Percentiles rank a stretch among this genome's conserved stretches.
phyloP scores from a whole-genome alignment of 2,797 vertebrate species.

The Cygnus olor region DNA sequence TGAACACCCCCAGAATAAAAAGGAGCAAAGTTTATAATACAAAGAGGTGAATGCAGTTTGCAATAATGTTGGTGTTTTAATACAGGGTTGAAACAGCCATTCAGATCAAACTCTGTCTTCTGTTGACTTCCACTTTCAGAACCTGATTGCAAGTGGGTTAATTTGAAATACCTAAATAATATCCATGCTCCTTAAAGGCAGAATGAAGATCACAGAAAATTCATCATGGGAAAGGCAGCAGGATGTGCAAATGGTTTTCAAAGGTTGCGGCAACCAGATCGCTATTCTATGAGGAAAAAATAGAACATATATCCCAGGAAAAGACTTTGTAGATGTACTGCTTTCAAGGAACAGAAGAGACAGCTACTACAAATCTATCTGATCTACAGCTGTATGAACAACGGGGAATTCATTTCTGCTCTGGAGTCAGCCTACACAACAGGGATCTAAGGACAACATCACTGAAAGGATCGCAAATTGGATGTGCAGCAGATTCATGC shows the following conservation, averaged over 20 bases:
- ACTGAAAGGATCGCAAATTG: background rate
- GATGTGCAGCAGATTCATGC: background rate
- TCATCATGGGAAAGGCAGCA: background rate
- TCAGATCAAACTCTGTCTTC: background rate
- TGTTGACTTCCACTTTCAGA: background rate
- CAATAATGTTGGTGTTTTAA: background rate
- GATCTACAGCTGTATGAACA: slow-evolving; percentile 20
- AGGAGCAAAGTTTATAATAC: background rate
- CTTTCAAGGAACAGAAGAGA: slow-evolving; percentile 3
- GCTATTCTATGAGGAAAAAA: background rate
- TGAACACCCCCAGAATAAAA: background rate
- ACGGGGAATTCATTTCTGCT: background rate
- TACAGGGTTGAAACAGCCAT: background rate
- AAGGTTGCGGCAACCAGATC: background rate
- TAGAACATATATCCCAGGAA: background rate
- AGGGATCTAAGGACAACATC: background rate
- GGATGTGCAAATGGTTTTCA: background rate
- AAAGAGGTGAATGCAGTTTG: background rate
- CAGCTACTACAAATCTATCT: background rate
- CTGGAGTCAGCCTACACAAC: background rate
- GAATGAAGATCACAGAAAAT: background rate
- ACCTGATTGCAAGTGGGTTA: background rate
- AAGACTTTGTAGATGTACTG: background rate
- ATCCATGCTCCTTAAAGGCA: background rate
- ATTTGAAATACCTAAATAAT: background rate